Evolutionary conservation across 2,888 invertebrate genomes (phyloP), one percentile per base, ranked within the genome.

Genomic region (Lasius platythorax): DNA sequence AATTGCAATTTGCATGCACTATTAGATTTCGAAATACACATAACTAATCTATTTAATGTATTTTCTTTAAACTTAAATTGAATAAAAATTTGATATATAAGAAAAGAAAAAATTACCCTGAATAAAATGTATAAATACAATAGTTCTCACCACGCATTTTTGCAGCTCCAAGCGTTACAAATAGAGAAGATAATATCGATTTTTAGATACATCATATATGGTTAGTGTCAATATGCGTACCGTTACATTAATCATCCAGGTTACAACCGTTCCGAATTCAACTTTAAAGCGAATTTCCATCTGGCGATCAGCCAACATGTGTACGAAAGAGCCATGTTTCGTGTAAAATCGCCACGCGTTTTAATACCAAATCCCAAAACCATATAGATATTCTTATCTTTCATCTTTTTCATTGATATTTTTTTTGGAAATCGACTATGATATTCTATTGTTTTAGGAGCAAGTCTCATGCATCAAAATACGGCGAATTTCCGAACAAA

Each of bases 161-260:
- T 30, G n/a, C 30, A 30, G 63, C n/a, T 43, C 61, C 9, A 61
- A 5, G n/a, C 46, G 30, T n/a, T 33, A 23, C n/a, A 46, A 75
- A 75, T 63, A n/a, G 63, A 46, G 0, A 46, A 63, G 30, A 63
- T 63, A 75, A 46, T 15, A 61, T 61, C 15, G 61, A 61, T 61
- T 61, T 30, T 30, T 30, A n/a, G 61, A 74, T 63, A 46, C 28
- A 61, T 74, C 61, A 46, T 43, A 9, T 5, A 33, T 46, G 12
- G 23, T 28, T 12, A 63, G 40, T 63, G 61, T 75, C 75, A 46
- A 63, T 75, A 63, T 30, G 33, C 63, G 28, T 40, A 61, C 30
- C 43, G n/a, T 75, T 43, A 75, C 63, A 75, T 75, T 75, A 75
- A 75, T 75, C 75, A 75, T 75, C n/a, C 46, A 46, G 75, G 63